Percentiles rank a stretch among this genome's conserved stretches.
These are phyloP conservation scores for Pseudois nayaur DNA, from an alignment of 2,113 vertebrate genomes.

Conservation along the genomic window DNA sequence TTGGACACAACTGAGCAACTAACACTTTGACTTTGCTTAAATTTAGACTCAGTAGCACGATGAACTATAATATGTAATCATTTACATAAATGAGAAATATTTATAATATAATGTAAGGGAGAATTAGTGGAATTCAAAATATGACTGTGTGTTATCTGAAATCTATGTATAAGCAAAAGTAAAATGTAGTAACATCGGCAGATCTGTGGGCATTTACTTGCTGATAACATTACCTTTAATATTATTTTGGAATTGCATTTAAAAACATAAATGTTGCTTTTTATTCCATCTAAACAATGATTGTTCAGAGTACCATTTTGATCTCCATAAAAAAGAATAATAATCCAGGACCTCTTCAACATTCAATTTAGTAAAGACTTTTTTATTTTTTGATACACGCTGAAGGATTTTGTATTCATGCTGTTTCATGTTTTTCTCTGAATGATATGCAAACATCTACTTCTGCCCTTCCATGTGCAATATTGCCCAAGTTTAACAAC, in stretches of 20 bases:
- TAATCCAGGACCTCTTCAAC: neutral
- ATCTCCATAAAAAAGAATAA: neutral
- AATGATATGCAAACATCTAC: neutral
- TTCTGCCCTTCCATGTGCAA: neutral
- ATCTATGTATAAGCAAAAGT: neutral
- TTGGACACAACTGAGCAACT: neutral
- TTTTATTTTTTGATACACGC: neutral
- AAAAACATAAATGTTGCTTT: neutral
- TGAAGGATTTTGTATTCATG: neutral
- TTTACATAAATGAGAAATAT: neutral
- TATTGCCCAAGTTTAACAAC: neutral
- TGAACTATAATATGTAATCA: neutral
- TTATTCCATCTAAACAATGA: neutral
- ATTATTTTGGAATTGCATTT: constrained; percentile 17
- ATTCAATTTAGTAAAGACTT: neutral
- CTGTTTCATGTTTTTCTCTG: constrained; percentile 6
- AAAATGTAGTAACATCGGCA: neutral
- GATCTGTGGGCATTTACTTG: neutral
- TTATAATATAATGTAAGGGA: neutral
- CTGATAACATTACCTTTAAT: neutral
- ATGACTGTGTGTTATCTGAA: neutral
- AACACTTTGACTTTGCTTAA: neutral
- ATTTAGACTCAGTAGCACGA: neutral
- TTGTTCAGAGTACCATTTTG: neutral
- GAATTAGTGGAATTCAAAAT: neutral